Conservation (phyloP, 2,797 vertebrate species). For the Kryptolebias ocellatus region DNA sequence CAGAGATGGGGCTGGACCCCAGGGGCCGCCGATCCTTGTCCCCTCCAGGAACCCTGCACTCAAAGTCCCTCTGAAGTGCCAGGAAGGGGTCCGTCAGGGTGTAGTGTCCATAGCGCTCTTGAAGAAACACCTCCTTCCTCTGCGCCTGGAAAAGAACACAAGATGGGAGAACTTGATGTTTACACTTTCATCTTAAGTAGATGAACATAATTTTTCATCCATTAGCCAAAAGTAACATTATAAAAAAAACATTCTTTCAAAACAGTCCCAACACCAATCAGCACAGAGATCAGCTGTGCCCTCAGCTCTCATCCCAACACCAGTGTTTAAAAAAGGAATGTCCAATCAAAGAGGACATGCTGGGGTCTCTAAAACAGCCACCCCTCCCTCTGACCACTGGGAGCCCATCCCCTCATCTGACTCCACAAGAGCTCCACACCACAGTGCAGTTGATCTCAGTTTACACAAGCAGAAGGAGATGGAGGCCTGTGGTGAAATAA, state of each 20-base stretch:
- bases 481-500: not conserved
- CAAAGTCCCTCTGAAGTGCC: constrained; percentile 95
- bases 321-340: not conserved
- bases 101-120: constrained; percentile 95
- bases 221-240: too few relatives aligned
- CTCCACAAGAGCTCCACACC: constrained; percentile 58
- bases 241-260: too few relatives aligned
- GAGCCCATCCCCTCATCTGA: constrained; percentile 24
- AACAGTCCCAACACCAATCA: too few relatives aligned
- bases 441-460: constrained; percentile 13
- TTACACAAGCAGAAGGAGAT: too few relatives aligned
- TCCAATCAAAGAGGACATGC: not conserved
- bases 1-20: constrained; percentile 91
- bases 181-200: not conserved
- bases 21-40: constrained; percentile 87
- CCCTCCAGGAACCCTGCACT: constrained; percentile 80
- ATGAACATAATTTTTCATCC: not conserved
- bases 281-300: not conserved
- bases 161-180: not conserved
- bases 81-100: constrained; percentile 96
- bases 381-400: not conserved
- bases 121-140: constrained; percentile 95
- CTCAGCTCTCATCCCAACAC: not conserved
- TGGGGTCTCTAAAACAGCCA: constrained; percentile 6
- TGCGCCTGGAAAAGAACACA: constrained; percentile 82